Evolutionary conservation across 2,888 invertebrate species (phyloP), one percentile per base, ranked within the genome.

Genomic region (Perithous albicinctus): DNA sequence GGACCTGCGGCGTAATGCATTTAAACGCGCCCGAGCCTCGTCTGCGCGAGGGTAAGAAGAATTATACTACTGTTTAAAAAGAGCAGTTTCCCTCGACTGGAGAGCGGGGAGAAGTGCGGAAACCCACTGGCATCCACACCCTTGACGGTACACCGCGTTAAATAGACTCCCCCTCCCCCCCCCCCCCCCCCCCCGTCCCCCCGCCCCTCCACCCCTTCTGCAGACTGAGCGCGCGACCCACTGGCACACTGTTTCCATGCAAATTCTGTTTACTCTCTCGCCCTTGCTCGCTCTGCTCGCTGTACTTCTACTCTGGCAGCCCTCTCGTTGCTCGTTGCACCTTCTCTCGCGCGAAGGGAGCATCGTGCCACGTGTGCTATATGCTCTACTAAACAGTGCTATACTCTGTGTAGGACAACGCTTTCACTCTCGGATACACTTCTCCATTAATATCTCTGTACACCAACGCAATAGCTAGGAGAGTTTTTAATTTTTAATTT

Each of bases 201-300:
- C n/a, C n/a, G n/a, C n/a, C n/a, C n/a, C n/a, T n/a, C n/a, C n/a
- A n/a, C n/a, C n/a, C n/a, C n/a, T n/a, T n/a, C n/a, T n/a, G n/a
- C n/a, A n/a, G n/a, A n/a, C n/a, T n/a, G 86, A 83, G 86, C 48
- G 61, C 69, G 87, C 89, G 92, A 92, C 92, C 92, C 88, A 92
- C 90, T 92, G 90, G 89, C 91, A 92, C 89, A 91, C 89, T 91
- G 90, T 90, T 91, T 90, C 90, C 89, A 92, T 92, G 91, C 92
- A 92, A 92, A 92, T 92, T 90, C 89, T 91, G 92, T 92, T 92
- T 92, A 92, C 91, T 89, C 90, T 90, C 88, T 78, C 85, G 82
- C 85, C 76, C 81, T 75, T 70, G 70, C 67, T 54, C 38, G 64
- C 86, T 84, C 84, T 80, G 82, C 78, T 86, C 75, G 32, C 83